Base-by-base conservation (phyloP, 2,797 vertebrate genomes). In the Enteromius unitaeniatus region DNA sequence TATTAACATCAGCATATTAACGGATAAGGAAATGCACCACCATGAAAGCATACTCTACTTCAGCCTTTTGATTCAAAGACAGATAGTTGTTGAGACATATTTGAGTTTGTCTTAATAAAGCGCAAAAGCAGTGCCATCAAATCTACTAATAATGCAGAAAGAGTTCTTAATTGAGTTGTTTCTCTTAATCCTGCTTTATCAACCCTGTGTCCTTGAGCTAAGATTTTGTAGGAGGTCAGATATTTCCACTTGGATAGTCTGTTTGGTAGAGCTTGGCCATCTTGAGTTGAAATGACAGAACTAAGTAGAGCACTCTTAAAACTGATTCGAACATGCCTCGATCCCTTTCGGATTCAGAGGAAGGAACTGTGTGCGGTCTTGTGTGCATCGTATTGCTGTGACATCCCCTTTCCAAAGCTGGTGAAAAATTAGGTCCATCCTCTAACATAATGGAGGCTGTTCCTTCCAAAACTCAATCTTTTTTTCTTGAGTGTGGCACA, bases 321-420 rank as follows among this genome's bases (percentile, higher is more conserved):
- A 58, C 49, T 53, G 45, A 84, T 68, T 72, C 31, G 26, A 70
- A 84, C 62, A 70, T 26, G 70, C n/a, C 40, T 31, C 28, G 62
- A 34, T 65, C 45, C 10, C 40, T 42, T 77, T 55, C 3, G 55
- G 72, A 45, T 80, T 74, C 14, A 37, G 69, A 76, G 76, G 85
- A 75, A 64, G 83, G 34, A 34, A 34, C 51, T 84, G 75, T 74
- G 68, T 45, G 37, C 15, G 3, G 21, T 78, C 76, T 78, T 77
- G 51, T 78, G 74, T 83, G 76, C 7, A 64, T 73, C 67, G 49
- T 85, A 84, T 79, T 82, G 75, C 83, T 86, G 42, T 86, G 81
- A 85, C 83, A 34, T 86, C 26, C 60, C 77, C 55, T 82, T 82
- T 40, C 28, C 19, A 34, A 49, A 14, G 31, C 26, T 68, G 73